phyloP scores from a whole-genome alignment of 2,888 invertebrate species.

The Dichetophora obliterata region DNA sequence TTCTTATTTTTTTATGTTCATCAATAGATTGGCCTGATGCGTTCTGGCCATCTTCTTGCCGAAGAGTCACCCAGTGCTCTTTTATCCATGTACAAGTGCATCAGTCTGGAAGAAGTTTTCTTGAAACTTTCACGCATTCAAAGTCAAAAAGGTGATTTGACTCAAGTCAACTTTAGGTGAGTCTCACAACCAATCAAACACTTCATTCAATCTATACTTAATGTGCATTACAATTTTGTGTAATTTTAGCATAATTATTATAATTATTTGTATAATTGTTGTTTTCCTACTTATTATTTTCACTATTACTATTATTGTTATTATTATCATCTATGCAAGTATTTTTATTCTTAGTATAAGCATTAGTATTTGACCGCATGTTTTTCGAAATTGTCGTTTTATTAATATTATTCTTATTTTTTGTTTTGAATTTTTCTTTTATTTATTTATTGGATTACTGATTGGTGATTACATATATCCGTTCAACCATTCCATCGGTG shows the following conservation, averaged over 20 bases:
- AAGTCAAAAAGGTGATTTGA: conserved; percentile 73
- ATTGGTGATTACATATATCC: conserved; percentile 23
- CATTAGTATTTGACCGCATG: background rate
- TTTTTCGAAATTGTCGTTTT: background rate
- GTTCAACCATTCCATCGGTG: conserved; percentile 28
- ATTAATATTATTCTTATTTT: conserved; percentile 14
- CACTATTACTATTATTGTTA: background rate
- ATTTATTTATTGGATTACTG: conserved; percentile 14
- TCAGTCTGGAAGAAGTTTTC: conserved; percentile 92
- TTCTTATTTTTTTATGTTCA: no score
- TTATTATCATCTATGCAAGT: background rate
- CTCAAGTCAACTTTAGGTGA: conserved; percentile 70
- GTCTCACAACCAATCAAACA: conserved; percentile 21
- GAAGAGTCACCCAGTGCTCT: conserved; percentile 90
- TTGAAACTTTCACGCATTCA: conserved; percentile 88
- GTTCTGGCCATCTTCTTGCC: conserved; percentile 89
- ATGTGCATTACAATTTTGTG: conserved; percentile 3
- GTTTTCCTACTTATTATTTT: no score
- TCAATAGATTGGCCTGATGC: conserved; percentile 92
- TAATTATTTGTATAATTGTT: background rate
- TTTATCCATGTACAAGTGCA: conserved; percentile 85
- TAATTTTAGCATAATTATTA: background rate
- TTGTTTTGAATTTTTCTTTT: conserved; percentile 14
- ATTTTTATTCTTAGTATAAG: background rate
- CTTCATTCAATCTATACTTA: no score